phyloP scores from a whole-genome alignment of 2,888 invertebrate genomes.

The Amiota minor region DNA sequence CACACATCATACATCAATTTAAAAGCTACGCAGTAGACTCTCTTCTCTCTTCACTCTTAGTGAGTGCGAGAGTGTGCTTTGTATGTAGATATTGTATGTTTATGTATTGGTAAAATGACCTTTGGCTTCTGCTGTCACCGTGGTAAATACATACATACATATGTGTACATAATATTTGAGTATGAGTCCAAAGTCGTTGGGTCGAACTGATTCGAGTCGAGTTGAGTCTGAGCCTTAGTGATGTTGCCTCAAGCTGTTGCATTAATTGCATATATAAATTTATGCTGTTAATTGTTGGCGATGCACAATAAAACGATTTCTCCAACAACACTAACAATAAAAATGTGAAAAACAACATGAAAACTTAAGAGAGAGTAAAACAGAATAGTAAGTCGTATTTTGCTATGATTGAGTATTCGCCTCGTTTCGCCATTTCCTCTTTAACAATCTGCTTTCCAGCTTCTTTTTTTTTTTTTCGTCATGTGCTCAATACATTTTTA shows the following conservation, averaged over 20 bases:
- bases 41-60: background rate
- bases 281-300: constrained; percentile 62
- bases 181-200: background rate
- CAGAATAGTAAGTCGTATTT: no score
- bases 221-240: background rate
- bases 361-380: no score
- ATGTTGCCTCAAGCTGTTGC: constrained; percentile 59
- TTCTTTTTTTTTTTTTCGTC: no score
- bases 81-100: constrained; percentile 22
- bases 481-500: no score
- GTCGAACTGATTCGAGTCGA: no score
- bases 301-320: background rate
- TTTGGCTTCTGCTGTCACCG: constrained; percentile 56
- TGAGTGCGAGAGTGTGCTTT: background rate
- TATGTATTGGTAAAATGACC: constrained; percentile 56
- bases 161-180: no score
- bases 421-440: no score
- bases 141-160: no score
- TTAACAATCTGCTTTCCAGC: no score
- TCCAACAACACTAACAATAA: background rate
- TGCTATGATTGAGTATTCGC: no score
- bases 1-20: constrained; percentile 26
- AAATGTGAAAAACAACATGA: background rate
- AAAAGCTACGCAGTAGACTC: background rate
- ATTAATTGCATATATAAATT: constrained; percentile 69